Percentiles rank a stretch among this genome's conserved stretches.
Evolutionary conservation across 2,888 invertebrate species (phyloP).

Genomic region (Eudemis profundana): DNA sequence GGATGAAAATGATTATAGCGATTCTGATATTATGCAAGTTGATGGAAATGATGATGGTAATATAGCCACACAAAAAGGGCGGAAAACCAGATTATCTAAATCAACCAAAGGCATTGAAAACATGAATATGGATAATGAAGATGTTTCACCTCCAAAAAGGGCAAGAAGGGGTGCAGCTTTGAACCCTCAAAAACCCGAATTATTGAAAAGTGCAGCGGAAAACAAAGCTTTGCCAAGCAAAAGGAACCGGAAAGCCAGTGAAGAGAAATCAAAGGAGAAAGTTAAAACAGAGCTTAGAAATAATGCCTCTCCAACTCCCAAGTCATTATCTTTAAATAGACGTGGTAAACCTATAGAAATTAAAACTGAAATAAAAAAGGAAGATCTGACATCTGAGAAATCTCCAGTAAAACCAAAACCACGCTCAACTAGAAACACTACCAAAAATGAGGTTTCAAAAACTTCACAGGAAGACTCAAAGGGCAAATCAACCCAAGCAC

Average conservation of each 20-base stretch:
- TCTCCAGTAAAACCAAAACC: slow-evolving; percentile 11
- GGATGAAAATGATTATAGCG: slow-evolving; percentile 49
- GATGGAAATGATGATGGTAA: slow-evolving; percentile 69
- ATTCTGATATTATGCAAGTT: slow-evolving; percentile 64
- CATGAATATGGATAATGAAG: slow-evolving; percentile 51
- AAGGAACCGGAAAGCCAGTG: slow-evolving; percentile 15
- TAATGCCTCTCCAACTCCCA: slow-evolving; percentile 5
- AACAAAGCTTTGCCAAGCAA: slow-evolving; percentile 8
- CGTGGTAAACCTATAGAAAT: slow-evolving; percentile 27
- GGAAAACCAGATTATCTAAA: slow-evolving; percentile 59
- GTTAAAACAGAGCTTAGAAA: slow-evolving; percentile 4
- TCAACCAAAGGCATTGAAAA: slow-evolving; percentile 53
- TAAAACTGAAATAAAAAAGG: slow-evolving; percentile 26
- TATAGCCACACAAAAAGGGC: slow-evolving; percentile 16
- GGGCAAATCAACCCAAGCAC: not conserved
- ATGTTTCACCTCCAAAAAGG: slow-evolving; percentile 44
- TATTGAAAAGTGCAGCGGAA: not conserved
- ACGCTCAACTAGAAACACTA: slow-evolving; percentile 41
- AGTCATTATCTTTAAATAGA: slow-evolving; percentile 44
- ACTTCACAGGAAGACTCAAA: slow-evolving; percentile 31
- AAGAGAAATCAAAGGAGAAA: slow-evolving; percentile 10
- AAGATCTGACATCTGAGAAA: slow-evolving; percentile 2
- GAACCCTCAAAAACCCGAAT: not conserved
- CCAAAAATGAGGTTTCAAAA: slow-evolving; percentile 38
- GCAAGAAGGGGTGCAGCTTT: slow-evolving; percentile 21